phyloP scores from a whole-genome alignment of 2,888 invertebrate genomes.

The Glaucopsyche alexis region DNA sequence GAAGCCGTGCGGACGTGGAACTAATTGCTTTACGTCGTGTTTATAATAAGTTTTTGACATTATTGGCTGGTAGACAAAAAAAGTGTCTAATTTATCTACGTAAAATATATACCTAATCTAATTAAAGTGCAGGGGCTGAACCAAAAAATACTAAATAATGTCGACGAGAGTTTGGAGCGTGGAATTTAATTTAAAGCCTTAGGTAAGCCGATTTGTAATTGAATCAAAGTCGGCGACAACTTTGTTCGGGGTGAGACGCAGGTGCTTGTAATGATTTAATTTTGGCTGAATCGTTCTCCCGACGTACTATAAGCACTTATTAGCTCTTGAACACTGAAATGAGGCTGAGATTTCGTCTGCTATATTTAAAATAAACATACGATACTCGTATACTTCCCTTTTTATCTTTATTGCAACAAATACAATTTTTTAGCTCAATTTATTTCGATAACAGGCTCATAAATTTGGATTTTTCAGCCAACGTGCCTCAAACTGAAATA shows the following conservation, averaged over 20 bases:
- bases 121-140: conserved; percentile 37
- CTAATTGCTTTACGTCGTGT: conserved; percentile 67
- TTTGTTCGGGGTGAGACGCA: conserved; percentile 50
- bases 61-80: conserved; percentile 18
- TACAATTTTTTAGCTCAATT: conserved; percentile 14
- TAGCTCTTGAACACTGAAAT: conserved; percentile 53
- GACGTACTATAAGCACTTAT: conserved; percentile 50
- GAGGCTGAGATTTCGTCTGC: conserved; percentile 48
- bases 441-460: neutral
- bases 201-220: conserved; percentile 49
- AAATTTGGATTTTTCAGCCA: neutral
- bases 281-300: conserved; percentile 55
- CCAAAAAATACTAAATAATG: conserved; percentile 27
- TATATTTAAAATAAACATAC: conserved; percentile 34
- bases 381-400: conserved; percentile 20
- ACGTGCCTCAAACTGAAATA: neutral
- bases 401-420: conserved; percentile 14
- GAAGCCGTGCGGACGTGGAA: conserved; percentile 66
- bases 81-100: conserved; percentile 22
- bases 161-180: neutral
- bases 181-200: conserved; percentile 42
- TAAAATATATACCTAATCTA: neutral
- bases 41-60: conserved; percentile 43
- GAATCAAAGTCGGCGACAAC: conserved; percentile 47
- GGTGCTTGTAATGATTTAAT: conserved; percentile 71